Evolutionary conservation across 2,113 vertebrate species (phyloP).

Genomic region (Neolamprologus longior): DNA sequence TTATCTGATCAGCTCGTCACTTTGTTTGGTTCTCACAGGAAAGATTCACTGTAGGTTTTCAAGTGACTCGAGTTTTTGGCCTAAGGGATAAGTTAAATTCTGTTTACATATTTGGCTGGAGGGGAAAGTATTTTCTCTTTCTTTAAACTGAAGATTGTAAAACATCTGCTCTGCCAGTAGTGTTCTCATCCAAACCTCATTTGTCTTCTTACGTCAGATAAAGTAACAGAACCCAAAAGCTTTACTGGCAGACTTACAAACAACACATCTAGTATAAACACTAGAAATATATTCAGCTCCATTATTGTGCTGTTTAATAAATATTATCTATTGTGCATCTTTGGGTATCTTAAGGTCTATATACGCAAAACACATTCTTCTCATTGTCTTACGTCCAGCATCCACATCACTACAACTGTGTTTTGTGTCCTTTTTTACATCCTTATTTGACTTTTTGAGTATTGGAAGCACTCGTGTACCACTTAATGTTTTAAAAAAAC

Average conservation of each 20-base stretch:
- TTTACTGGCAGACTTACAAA: not conserved
- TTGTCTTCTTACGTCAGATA: not conserved
- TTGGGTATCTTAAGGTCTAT: not conserved
- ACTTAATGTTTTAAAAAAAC: not conserved
- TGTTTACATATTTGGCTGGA: not conserved
- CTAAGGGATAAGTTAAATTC: not conserved
- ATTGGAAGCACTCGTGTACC: too few species aligned
- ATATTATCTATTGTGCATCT: not conserved
- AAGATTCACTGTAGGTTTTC: not conserved
- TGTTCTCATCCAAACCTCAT: not conserved
- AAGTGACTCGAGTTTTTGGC: not conserved
- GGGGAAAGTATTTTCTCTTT: not conserved
- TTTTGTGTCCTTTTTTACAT: not conserved
- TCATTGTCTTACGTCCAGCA: accelerated
- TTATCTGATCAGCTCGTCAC: not conserved
- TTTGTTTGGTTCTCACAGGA: conserved; percentile 17
- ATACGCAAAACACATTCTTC: not conserved
- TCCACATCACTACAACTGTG: not conserved
- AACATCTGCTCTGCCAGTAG: not conserved
- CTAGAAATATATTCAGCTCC: not conserved
- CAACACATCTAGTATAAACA: not conserved
- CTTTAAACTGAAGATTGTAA: not conserved
- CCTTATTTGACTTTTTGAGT: too few species aligned
- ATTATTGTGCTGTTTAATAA: not conserved
- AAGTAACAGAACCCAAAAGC: not conserved